Base-by-base conservation (phyloP, 2,888 invertebrate genomes). In the Caenorhabditis macrosperma region DNA sequence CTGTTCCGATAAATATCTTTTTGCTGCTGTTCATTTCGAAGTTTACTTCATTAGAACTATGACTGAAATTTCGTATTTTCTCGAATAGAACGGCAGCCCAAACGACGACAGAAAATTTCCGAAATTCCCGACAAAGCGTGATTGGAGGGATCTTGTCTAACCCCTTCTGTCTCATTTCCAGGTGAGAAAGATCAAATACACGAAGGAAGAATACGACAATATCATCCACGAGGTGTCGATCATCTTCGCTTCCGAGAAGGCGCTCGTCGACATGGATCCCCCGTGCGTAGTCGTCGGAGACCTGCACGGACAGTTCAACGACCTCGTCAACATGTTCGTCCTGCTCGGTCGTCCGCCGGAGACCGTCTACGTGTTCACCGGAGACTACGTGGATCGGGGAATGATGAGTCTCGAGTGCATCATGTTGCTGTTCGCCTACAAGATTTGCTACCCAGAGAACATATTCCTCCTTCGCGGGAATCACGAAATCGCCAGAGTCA, bases 351-450 rank as follows among this genome's bases (percentile, higher is more conserved):
- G 76, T 4, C 87, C 87, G 9, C 87, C 87, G 1, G 55, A 66
- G 1, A 60, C 52, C 1, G 78, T 85, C 9, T 87, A 86, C 63
- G 80, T 86, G 24, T 87, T 87, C 69, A 79, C 85, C 0, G 79
- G 85, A 4, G 87, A 87, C 64, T 87, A 86, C 50, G 86, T 87
- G 22, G 87, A 86, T 74, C 83, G 87, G 7, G 86, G 85, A 44
- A 64, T 68, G 64, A 85, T 85, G 85, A 80, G 76, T 41, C 15
- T 81, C 2, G 84, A 86, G 68, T 80, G 78, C n/a, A 84, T 86
- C 17, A 82, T 85, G 80, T 63, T 87, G 12, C 69, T 87, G 17
- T 76, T 86, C 64, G 59, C 83, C 28, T 87, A 86, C 61, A 87
- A 87, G 71, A 77, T 83, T 5, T 71, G 67, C 30, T 86, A 86